phyloP scores from a whole-genome alignment of 2,797 vertebrate species.

The Loris lydekkerianus region DNA sequence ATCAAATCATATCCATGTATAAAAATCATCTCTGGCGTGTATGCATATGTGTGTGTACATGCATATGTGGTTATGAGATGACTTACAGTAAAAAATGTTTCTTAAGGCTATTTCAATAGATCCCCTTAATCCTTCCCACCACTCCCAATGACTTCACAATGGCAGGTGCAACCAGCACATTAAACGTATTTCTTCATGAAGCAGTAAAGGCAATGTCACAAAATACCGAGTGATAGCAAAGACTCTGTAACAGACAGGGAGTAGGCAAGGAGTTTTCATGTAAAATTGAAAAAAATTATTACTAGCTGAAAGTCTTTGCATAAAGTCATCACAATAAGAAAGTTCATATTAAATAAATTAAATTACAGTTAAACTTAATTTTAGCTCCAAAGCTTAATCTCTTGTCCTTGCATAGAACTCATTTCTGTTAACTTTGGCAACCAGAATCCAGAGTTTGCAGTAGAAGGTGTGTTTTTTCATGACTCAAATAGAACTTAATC shows the following conservation, averaged over 20 bases:
- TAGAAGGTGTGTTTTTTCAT: neutral
- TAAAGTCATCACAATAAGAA: neutral
- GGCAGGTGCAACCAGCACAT: neutral
- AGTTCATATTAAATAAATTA: neutral
- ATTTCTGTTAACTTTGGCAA: constrained; percentile 24
- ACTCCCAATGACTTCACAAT: neutral
- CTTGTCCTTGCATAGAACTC: constrained; percentile 8
- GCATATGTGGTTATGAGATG: neutral
- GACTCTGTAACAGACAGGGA: neutral
- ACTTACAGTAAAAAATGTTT: neutral
- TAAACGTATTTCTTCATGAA: neutral
- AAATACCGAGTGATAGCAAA: neutral
- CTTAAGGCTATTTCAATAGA: neutral
- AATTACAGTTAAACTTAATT: constrained; percentile 46
- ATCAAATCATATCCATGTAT: neutral
- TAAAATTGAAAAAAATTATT: constrained; percentile 48
- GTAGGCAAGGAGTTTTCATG: neutral
- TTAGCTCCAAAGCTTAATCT: neutral
- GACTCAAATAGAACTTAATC: neutral
- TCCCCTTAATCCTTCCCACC: neutral
- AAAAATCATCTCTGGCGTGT: no score
- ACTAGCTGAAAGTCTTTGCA: neutral
- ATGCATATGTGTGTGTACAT: neutral
- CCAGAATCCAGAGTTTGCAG: neutral
- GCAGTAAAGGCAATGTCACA: neutral